phyloP scores from a whole-genome alignment of 1,140 invertebrate species.

The Acromyrmex echinatior region DNA sequence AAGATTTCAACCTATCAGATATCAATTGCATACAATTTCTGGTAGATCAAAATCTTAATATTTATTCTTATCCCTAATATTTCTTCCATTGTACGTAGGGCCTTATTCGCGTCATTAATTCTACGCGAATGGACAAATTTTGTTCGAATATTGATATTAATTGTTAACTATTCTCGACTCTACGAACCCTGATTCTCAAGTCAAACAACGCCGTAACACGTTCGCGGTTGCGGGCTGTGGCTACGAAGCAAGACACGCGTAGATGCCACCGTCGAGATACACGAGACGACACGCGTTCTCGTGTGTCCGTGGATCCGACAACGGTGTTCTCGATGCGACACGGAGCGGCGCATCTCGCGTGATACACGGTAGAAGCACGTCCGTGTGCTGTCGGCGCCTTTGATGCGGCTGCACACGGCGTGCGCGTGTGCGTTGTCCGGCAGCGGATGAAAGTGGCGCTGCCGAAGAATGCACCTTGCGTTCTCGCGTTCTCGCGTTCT shows the following conservation, averaged over 20 bases:
- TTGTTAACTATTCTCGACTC: slow-evolving; percentile 23
- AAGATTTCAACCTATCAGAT: no score
- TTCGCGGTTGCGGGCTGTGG: slow-evolving; percentile 15
- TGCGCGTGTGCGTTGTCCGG: slow-evolving; percentile 44
- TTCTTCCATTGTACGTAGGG: no score
- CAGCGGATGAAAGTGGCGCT: slow-evolving; percentile 59
- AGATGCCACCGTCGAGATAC: slow-evolving; percentile 58
- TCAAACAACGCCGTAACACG: slow-evolving; percentile 7
- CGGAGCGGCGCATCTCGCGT: slow-evolving; percentile 27
- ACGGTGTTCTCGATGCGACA: slow-evolving; percentile 27
- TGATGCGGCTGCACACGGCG: slow-evolving; percentile 65
- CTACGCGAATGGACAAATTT: background rate
- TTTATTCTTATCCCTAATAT: no score
- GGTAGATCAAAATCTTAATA: no score
- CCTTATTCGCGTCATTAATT: no score
- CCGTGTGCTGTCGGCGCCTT: slow-evolving; percentile 67
- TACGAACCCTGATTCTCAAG: background rate
- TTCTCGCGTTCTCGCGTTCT: slow-evolving; percentile 44
- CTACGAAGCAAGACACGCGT: slow-evolving; percentile 16
- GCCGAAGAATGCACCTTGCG: slow-evolving; percentile 72
- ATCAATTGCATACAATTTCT: no score
- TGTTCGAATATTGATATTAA: background rate
- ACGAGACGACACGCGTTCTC: slow-evolving; percentile 43
- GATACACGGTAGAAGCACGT: slow-evolving; percentile 33
- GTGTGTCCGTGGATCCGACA: background rate